These are phyloP conservation scores for Anthopleura xanthogrammica DNA, from an alignment of 92 coral and sea anemone species.

Conservation along the genomic window DNA sequence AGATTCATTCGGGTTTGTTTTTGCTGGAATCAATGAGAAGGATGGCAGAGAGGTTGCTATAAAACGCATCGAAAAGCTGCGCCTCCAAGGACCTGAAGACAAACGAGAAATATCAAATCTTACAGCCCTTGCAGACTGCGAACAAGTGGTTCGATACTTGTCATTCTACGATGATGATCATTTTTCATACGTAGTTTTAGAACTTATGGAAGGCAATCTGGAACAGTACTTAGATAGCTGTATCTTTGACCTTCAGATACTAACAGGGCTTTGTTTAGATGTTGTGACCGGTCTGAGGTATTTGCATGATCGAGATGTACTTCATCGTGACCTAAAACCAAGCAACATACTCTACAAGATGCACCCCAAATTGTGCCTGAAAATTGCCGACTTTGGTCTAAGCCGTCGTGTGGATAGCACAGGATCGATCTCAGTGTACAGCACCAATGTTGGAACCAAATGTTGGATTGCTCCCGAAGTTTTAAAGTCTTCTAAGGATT, in stretches of 20 bases:
- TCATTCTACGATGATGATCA: not conserved
- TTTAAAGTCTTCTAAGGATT: not conserved
- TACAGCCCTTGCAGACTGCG: not conserved
- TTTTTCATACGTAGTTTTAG: constrained; percentile 39
- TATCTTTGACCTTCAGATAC: not conserved
- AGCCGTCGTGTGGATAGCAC: not conserved
- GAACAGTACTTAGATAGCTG: not conserved
- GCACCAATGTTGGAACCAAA: constrained; percentile 16
- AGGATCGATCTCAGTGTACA: not conserved
- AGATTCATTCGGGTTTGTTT: constrained; percentile 20
- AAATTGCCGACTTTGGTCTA: constrained; percentile 31
- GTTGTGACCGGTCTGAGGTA: constrained; percentile 15
- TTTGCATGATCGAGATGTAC: constrained; percentile 18
- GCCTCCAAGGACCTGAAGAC: not conserved
- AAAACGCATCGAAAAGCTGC: constrained; percentile 18
- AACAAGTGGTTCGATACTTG: constrained; percentile 12
- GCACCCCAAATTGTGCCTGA: not conserved
- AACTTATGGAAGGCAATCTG: constrained; percentile 37
- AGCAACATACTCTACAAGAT: constrained; percentile 24
- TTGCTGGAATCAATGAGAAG: constrained; percentile 13
- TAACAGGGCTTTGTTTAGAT: constrained; percentile 18
- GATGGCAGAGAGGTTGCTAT: constrained; percentile 49
- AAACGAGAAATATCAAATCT: not conserved
- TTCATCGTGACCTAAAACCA: constrained; percentile 47
- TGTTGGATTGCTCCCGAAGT: constrained; percentile 37